phyloP scores from a whole-genome alignment of 2,888 invertebrate species.

The Hydriomena furcata region DNA sequence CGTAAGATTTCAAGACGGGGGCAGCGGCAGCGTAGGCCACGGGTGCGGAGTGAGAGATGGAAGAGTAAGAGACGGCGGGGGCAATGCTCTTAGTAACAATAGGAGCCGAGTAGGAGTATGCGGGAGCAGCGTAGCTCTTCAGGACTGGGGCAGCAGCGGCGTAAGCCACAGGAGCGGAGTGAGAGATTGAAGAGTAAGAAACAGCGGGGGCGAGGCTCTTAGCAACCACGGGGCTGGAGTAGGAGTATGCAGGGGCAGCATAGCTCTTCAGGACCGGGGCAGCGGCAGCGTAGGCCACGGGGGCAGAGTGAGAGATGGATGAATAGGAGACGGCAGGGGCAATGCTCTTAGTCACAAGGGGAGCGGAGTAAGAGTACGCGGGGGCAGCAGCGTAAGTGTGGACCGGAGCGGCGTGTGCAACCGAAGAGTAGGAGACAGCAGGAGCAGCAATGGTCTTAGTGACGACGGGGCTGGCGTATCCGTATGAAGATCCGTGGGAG shows the following conservation, averaged over 20 bases:
- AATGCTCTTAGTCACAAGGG: conserved; percentile 51
- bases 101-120: conserved; percentile 43
- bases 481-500: conserved; percentile 33
- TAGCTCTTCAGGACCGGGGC: conserved; percentile 55
- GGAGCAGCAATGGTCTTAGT: conserved; percentile 23
- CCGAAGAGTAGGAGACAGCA: conserved; percentile 43
- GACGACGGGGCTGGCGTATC: conserved; percentile 19
- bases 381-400: conserved; percentile 53
- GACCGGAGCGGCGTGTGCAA: conserved; percentile 40
- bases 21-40: conserved; percentile 50
- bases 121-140: conserved; percentile 54
- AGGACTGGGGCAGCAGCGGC: conserved; percentile 39
- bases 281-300: conserved; percentile 49
- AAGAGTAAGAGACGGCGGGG: conserved; percentile 59
- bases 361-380: conserved; percentile 42
- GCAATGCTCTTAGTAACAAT: conserved; percentile 54
- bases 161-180: conserved; percentile 65
- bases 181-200: conserved; percentile 47
- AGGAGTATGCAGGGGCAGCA: conserved; percentile 50
- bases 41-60: conserved; percentile 57
- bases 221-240: conserved; percentile 45
- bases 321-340: conserved; percentile 61
- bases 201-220: conserved; percentile 59
- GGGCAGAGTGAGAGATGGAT: conserved; percentile 57
- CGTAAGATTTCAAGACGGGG: conserved; percentile 54